Percentiles rank a stretch among this genome's conserved stretches.
Conservation (phyloP, 2,113 vertebrate species). For the Mastomys coucha region DNA sequence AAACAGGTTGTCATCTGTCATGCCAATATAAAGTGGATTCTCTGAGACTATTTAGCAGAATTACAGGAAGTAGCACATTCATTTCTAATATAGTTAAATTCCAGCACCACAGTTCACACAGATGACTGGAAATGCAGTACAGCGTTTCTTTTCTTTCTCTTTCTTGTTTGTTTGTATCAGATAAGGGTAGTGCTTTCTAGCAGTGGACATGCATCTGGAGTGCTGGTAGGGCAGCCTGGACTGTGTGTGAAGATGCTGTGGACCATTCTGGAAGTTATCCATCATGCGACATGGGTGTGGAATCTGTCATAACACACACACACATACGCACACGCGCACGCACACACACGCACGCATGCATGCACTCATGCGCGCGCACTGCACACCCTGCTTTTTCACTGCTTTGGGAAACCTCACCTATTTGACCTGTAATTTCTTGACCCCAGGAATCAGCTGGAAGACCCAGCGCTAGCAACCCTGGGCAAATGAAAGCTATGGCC, state of each 20-base stretch:
- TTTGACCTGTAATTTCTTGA: conserved; percentile 84
- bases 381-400: conserved; percentile 81
- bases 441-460: conserved; percentile 70
- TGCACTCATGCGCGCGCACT: not conserved
- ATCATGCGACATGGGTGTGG: not conserved
- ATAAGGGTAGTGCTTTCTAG: not conserved
- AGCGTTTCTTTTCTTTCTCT: too few relatives aligned
- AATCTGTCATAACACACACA: not conserved
- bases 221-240: not conserved
- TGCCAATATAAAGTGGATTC: not conserved
- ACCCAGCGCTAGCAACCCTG: conserved; percentile 75
- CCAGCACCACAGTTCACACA: not conserved
- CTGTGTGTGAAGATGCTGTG: not conserved
- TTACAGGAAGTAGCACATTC: not conserved
- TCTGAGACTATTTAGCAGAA: not conserved
- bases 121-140: not conserved
- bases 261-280: conserved; percentile 41
- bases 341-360: not conserved
- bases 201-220: not conserved
- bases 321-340: too few relatives aligned
- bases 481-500: conserved; percentile 87
- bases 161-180: not conserved
- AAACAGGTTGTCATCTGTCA: not conserved
- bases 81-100: conserved; percentile 41
- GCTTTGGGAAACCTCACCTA: conserved; percentile 82